phyloP scores from a whole-genome alignment of 2,888 invertebrate species.

The Noctua janthe region DNA sequence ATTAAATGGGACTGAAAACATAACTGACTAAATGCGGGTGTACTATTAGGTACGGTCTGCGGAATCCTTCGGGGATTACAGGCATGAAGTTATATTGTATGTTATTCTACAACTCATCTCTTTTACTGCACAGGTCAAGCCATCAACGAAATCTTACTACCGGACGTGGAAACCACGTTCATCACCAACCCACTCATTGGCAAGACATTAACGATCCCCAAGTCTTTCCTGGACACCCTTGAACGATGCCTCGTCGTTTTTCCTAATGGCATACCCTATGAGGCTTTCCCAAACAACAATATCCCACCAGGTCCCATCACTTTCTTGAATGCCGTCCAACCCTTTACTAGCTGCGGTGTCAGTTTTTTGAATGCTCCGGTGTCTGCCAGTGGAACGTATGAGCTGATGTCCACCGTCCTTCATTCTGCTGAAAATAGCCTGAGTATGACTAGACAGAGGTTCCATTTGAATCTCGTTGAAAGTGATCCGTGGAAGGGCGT shows the following conservation, averaged over 20 bases:
- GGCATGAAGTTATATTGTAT: too few relatives aligned
- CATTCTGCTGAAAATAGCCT: conserved; percentile 37
- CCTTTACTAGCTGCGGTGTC: conserved; percentile 48
- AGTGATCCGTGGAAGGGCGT: background rate
- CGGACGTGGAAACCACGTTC: conserved; percentile 30
- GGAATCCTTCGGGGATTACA: too few relatives aligned
- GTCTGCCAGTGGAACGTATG: conserved; percentile 50
- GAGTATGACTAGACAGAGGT: conserved; percentile 44
- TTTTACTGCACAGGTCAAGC: conserved; percentile 39
- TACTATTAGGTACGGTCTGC: too few relatives aligned
- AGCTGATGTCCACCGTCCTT: conserved; percentile 46
- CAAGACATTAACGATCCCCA: conserved; percentile 45
- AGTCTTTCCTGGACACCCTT: conserved; percentile 50
- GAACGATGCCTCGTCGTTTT: conserved; percentile 42
- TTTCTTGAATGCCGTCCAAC: conserved; percentile 37
- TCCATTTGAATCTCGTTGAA: conserved; percentile 46
- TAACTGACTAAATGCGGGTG: too few relatives aligned
- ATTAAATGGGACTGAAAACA: too few relatives aligned
- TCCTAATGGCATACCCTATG: conserved; percentile 44
- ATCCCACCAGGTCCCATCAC: conserved; percentile 45
- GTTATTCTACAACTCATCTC: background rate
- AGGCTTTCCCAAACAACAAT: conserved; percentile 49
- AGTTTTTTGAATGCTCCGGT: conserved; percentile 41
- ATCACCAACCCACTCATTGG: conserved; percentile 44
- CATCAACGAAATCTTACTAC: conserved; percentile 41